Evolutionary conservation across 1,140 invertebrate species (phyloP), one percentile per base, ranked within the genome.

Genomic region (Anastatus disparis): DNA sequence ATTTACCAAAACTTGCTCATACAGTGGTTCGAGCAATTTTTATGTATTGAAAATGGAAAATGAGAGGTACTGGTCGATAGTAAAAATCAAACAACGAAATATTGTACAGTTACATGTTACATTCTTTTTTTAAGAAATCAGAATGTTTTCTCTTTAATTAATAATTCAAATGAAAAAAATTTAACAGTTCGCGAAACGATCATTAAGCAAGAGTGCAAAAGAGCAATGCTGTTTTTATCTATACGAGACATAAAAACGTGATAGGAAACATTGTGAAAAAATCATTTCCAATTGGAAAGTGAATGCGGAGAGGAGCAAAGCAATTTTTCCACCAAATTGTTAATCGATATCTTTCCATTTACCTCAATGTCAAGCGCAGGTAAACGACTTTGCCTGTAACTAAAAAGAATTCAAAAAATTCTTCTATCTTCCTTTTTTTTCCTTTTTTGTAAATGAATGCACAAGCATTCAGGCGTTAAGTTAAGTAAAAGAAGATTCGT

Each of bases 301-400:
- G n/a, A n/a, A 48, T 48, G 8, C 46, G 1, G 46, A 17, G 44
- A 17, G 50, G 22, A 3, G 26, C 22, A 15, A 20, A 8, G 17
- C 20, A n/a, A n/a, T n/a, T n/a, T 15, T 27, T 24, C 15, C 38
- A 38, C 35, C 56, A 59, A 59, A 59, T 59, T 59, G 56, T 59
- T 59, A 59, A 59, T 59, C 56, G 56, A 59, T 59, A 59, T 59
- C 29, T 15, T 44, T 27, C 56, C 38, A 42, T 59, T 59, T 56
- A 56, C 4, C 31, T 38, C 53, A 38, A 29, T 56, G 53, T 56
- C 53, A 56, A 38, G 53, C 53, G 27, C 53, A 56, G 29, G 53
- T 26, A 56, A 38, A 53, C 50, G 50, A 53, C 50, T 24, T n/a
- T 17, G 50, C 50, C 3, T 3, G 2, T 20, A 7, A 17, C 22